Base-by-base conservation (phyloP, 2,888 invertebrate species). In the Chromoteleia sp. region DNA sequence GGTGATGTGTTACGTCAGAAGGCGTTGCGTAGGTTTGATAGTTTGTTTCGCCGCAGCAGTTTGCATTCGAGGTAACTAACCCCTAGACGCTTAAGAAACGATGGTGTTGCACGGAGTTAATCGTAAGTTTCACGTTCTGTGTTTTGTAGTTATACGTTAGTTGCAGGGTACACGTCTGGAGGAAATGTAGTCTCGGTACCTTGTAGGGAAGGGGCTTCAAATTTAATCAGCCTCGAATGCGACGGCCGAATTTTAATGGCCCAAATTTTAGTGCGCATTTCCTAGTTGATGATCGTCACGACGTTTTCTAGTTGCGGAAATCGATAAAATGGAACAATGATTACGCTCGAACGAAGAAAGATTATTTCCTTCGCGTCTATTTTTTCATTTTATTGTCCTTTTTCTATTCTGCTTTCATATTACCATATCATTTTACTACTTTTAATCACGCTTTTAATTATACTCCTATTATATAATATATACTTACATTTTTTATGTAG, bases 41-140 rank as follows among this genome's bases (percentile, higher is more conserved):
- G n/a, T 39, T 39, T 14, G 12, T 48, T 48, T 48, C 39, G n/a
- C 12, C 39, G 12, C n/a, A 19, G 30, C 50, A 33, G 25, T 45
- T 61, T 48, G 25, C n/a, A 56, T 50, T 43, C 17, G 12, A 71
- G 43, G 63, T 36, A 65, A 68, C 52, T 61, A 52, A 61, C 59
- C 77, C 33, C 45, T 41, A 45, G 63, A 39, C 77, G 45, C 56
- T 58, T 36, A 4, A 59, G 77, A 33, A 58, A 89, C 87, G 87
- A 91, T 91, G 91, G 91, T 91, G 80, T 89, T 91, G 68, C 91
- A 91, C 89, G 91, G 90, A 86, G 88, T 89, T 74, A 91, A 91
- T 87, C 91, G 91, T 91, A 91, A 91, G 91, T 91, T 82, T 78
- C 73, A 63, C 21, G 39, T 58, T 56, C 15, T 59, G 58, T 59